Percentiles rank a stretch among this genome's conserved stretches.
These are phyloP conservation scores for Drosophila pseudotakahashii DNA, from an alignment of 2,888 invertebrate genomes.

Conservation along the genomic window DNA sequence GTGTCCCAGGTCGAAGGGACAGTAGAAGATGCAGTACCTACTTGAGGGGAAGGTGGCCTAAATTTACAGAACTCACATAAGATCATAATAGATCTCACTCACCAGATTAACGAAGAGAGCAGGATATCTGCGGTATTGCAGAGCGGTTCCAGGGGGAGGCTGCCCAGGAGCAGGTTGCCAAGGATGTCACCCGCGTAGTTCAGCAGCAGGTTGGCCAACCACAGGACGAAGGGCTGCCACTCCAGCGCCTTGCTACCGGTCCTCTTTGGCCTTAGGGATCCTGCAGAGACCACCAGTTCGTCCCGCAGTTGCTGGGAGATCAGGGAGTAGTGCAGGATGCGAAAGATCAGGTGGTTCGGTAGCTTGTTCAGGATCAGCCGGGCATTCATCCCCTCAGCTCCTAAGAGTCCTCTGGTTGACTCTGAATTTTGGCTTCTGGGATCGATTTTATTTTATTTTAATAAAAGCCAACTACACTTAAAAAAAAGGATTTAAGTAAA, in stretches of 20 bases:
- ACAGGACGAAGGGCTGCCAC: conserved; percentile 58
- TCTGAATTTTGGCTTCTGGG: conserved; percentile 54
- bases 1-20: conserved; percentile 54
- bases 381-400: conserved; percentile 39
- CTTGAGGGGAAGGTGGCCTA: not conserved
- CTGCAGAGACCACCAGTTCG: conserved; percentile 39
- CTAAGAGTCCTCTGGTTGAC: conserved; percentile 11
- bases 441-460: conserved; percentile 29
- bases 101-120: conserved; percentile 55
- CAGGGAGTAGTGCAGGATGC: conserved; percentile 57
- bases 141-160: conserved; percentile 60
- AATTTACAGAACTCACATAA: no score
- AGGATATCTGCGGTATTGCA: conserved; percentile 54
- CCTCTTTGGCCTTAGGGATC: not conserved
- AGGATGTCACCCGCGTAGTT: conserved; percentile 65
- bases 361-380: conserved; percentile 50
- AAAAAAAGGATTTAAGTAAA: conserved; percentile 7
- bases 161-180: conserved; percentile 59
- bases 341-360: conserved; percentile 60
- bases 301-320: conserved; percentile 65
- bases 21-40: conserved; percentile 64
- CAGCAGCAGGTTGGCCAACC: conserved; percentile 59
- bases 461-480: conserved; percentile 19
- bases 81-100: not conserved
- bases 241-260: conserved; percentile 14